These are phyloP conservation scores for Diachasma alloeum DNA, from an alignment of 1,140 invertebrate genomes.

Conservation along the genomic window DNA sequence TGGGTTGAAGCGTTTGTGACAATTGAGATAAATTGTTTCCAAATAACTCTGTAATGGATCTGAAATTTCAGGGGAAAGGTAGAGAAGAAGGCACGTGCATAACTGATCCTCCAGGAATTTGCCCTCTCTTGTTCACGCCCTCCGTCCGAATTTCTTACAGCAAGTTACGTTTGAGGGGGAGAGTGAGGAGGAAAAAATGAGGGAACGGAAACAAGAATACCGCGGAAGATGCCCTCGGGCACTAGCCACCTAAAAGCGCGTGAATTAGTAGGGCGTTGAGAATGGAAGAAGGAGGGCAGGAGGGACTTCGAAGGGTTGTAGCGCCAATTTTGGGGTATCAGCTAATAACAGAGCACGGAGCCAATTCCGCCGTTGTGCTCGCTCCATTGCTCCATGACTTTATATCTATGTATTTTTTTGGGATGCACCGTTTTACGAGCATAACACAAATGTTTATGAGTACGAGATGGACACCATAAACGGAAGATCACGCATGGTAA, in stretches of 20 bases:
- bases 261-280: slow-evolving; percentile 41
- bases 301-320: slow-evolving; percentile 40
- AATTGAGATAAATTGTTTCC: background rate
- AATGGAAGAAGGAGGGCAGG: slow-evolving; percentile 7
- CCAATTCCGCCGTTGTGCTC: background rate
- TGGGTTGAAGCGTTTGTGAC: background rate
- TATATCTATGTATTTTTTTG: no score
- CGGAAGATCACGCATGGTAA: no score
- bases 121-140: background rate
- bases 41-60: background rate
- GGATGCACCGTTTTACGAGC: no score
- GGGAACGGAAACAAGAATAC: no score
- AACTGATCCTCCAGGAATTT: background rate
- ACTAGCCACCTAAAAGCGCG: slow-evolving; percentile 11
- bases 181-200: background rate
- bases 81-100: background rate
- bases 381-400: background rate
- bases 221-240: background rate
- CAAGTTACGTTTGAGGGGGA: background rate
- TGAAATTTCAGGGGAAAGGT: background rate
- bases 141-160: background rate
- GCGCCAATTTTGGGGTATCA: slow-evolving; percentile 60
- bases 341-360: slow-evolving; percentile 57
- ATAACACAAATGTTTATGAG: no score
- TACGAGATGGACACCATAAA: no score